phyloP scores from a whole-genome alignment of 2,797 vertebrate species.

The Psittacula derbiana region DNA sequence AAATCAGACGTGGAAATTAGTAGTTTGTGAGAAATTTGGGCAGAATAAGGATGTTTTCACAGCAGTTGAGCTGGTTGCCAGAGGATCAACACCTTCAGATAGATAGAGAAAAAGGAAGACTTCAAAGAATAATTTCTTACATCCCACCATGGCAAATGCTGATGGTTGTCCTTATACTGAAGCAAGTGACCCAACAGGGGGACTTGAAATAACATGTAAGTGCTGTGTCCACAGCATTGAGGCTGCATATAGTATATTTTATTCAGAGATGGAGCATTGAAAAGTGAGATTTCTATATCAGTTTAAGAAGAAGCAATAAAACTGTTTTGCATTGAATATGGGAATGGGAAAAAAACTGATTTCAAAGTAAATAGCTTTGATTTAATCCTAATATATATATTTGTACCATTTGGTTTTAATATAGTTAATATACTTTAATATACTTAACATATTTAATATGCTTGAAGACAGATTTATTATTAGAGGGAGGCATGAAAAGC shows the following conservation, averaged over 20 bases:
- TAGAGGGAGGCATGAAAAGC: not conserved
- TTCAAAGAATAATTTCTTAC: not conserved
- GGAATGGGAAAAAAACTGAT: not conserved
- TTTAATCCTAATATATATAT: not conserved
- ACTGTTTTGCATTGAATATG: not conserved
- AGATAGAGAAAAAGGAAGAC: not conserved
- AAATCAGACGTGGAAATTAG: not conserved
- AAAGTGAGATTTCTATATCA: not conserved
- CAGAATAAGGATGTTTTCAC: not conserved
- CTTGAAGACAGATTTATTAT: not conserved
- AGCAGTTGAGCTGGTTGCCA: not conserved
- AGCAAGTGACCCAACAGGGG: not conserved
- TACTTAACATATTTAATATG: not conserved
- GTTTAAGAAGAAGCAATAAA: not conserved
- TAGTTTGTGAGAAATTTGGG: not conserved
- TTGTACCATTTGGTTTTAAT: not conserved
- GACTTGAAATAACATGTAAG: not conserved
- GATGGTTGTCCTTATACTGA: not conserved
- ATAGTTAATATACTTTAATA: not conserved
- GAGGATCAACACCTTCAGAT: not conserved
- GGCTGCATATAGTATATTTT: not conserved
- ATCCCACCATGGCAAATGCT: not conserved
- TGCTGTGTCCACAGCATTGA: fast-evolving
- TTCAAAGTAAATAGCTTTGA: not conserved
- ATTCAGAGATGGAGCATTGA: not conserved